Percentiles rank a stretch among this genome's conserved stretches.
phyloP scores from a whole-genome alignment of 2,888 invertebrate species.

The Gymnocheta viridis region DNA sequence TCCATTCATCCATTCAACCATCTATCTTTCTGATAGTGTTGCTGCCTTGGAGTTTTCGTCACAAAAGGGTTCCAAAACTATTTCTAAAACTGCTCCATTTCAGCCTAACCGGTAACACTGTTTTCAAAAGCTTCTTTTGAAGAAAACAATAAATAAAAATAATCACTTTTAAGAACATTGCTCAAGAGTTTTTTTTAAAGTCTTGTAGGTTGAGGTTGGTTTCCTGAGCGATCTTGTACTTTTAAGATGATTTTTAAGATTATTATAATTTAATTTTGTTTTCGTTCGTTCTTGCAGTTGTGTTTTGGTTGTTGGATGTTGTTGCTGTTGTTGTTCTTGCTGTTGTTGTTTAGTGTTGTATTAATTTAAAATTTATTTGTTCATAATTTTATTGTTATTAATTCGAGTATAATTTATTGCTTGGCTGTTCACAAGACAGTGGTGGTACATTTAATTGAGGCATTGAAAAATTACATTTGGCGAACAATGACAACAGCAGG shows the following conservation, averaged over 20 bases:
- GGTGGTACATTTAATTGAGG: constrained; percentile 78
- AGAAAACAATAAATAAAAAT: too few species aligned
- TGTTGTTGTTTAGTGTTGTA: constrained; percentile 38
- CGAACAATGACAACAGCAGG: constrained; percentile 72
- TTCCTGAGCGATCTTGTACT: constrained; percentile 53
- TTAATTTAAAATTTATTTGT: constrained; percentile 50
- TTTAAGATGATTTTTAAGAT: constrained; percentile 57
- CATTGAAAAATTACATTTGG: constrained; percentile 79
- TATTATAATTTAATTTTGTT: constrained; percentile 6
- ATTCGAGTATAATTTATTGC: constrained; percentile 52
- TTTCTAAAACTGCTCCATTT: neutral
- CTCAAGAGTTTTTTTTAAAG: constrained; percentile 35
- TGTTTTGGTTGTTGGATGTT: constrained; percentile 2
- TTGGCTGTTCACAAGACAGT: constrained; percentile 72
- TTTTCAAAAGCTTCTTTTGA: neutral
- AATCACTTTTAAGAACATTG: constrained; percentile 51
- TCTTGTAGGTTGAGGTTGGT: constrained; percentile 64
- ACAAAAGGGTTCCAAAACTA: neutral
- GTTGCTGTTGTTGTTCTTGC: neutral
- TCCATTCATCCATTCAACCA: constrained; percentile 29
- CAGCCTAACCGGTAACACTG: neutral
- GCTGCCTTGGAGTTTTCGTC: constrained; percentile 12
- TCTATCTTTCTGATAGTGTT: constrained; percentile 37
- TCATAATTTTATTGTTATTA: constrained; percentile 73
- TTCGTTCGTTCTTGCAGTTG: constrained; percentile 22